Percentiles rank a stretch among this genome's conserved stretches.
Conservation (phyloP, 2,113 vertebrate genomes). For the Prunella himalayana region DNA sequence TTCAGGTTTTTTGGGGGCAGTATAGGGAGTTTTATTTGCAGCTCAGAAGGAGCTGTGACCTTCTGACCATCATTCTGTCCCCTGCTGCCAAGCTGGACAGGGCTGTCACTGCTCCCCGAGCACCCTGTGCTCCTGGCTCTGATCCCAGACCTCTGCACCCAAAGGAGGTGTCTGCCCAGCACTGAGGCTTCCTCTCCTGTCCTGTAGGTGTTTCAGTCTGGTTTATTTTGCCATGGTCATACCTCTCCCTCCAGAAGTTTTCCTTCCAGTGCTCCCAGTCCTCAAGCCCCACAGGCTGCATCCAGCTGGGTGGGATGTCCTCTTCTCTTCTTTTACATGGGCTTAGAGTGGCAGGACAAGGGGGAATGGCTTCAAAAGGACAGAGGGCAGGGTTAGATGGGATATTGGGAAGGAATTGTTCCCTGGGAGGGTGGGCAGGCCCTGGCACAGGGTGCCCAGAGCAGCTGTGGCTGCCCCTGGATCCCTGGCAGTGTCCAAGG, state of each 20-base stretch:
- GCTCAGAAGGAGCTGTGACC: not conserved
- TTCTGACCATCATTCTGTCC: not conserved
- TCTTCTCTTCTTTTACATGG: not conserved
- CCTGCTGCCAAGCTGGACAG: not conserved
- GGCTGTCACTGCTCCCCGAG: not conserved
- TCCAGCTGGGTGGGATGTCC: not conserved
- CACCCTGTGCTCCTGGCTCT: not conserved
- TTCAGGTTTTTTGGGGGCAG: not conserved
- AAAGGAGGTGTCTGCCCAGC: not conserved
- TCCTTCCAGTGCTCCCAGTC: not conserved
- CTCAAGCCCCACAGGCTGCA: not conserved
- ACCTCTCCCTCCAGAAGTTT: not conserved
- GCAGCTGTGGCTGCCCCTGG: not conserved
- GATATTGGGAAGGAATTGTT: not conserved
- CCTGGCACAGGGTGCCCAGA: not conserved
- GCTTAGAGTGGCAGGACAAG: not conserved
- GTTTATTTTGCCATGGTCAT: not conserved
- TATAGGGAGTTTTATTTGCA: not conserved
- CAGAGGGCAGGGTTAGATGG: not conserved
- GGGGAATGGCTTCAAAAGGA: not conserved
- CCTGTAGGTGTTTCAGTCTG: not conserved
- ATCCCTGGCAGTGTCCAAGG: not conserved
- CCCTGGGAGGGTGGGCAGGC: fast-evolving
- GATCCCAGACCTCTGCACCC: not conserved
- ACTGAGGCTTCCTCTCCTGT: not conserved